Evolutionary conservation across 2,888 invertebrate genomes (phyloP).

Genomic region (Stictocephala bisonia): DNA sequence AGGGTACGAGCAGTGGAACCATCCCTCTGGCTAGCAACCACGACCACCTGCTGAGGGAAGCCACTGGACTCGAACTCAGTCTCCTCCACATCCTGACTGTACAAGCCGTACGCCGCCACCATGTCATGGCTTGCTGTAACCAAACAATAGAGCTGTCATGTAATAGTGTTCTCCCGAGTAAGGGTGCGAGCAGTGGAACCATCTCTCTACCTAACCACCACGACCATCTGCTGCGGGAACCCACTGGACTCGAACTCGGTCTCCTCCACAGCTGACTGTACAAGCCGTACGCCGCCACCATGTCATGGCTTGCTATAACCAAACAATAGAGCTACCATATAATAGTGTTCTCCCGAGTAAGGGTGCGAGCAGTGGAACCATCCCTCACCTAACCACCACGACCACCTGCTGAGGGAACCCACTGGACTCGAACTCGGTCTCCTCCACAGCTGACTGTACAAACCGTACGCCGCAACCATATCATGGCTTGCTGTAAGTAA

Average conservation of each 20-base stretch:
- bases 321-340: background rate
- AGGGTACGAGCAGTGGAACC: slow-evolving; percentile 19
- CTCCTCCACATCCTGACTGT: slow-evolving; percentile 22
- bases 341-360: too few relatives aligned
- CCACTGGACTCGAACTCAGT: slow-evolving; percentile 21
- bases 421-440: slow-evolving; percentile 31
- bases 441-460: slow-evolving; percentile 26
- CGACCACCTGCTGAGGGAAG: slow-evolving; percentile 30
- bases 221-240: slow-evolving; percentile 24
- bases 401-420: slow-evolving; percentile 30
- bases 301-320: slow-evolving; percentile 4
- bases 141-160: background rate
- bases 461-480: slow-evolving; percentile 30
- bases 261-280: slow-evolving; percentile 28
- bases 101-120: slow-evolving; percentile 31
- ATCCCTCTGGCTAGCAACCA: slow-evolving; percentile 17
- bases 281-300: slow-evolving; percentile 31
- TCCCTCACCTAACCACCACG: slow-evolving; percentile 18
- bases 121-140: slow-evolving; percentile 16
- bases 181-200: slow-evolving; percentile 22
- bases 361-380: slow-evolving; percentile 17
- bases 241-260: slow-evolving; percentile 29
- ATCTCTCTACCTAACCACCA: slow-evolving; percentile 12
- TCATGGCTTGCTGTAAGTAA: slow-evolving; percentile 18
- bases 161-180: too few relatives aligned